Conservation (phyloP, 2,113 vertebrate genomes). For the Pangasianodon hypophthalmus region DNA sequence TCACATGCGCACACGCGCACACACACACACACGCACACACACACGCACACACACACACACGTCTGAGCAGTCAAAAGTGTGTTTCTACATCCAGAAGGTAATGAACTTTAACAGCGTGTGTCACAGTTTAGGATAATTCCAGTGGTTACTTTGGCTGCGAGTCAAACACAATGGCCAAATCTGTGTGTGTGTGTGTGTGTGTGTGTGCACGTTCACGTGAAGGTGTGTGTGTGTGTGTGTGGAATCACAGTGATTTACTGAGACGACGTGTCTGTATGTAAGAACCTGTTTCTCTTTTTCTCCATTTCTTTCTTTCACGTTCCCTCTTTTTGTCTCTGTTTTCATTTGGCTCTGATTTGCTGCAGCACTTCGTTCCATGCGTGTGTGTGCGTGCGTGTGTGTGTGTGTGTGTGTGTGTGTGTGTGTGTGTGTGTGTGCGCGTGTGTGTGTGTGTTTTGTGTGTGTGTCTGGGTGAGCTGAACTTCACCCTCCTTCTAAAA, state of each 20-base stretch:
- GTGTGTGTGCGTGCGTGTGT: too few relatives aligned
- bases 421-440: conserved; percentile 24
- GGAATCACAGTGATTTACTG: too few relatives aligned
- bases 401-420: conserved; percentile 21
- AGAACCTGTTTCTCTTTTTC: too few relatives aligned
- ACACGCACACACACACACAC: background rate
- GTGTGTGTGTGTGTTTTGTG: background rate
- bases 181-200: conserved; percentile 22
- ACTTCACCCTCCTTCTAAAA: background rate
- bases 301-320: too few relatives aligned
- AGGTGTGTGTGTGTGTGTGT: background rate
- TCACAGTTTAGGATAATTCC: conserved; percentile 10
- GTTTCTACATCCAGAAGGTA: background rate
- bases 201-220: background rate
- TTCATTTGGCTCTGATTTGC: too few relatives aligned
- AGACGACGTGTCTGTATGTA: background rate
- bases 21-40: background rate
- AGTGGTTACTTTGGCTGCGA: background rate
- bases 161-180: background rate
- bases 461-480: background rate
- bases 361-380: too few relatives aligned
- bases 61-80: background rate
- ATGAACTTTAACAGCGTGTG: conserved; percentile 10
- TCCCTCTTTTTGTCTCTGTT: too few relatives aligned
- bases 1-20: background rate